A percentile compares a stretch with the other conserved stretches of the same genome.
Conservation (phyloP, 2,113 vertebrate genomes). For the Pontoporia blainvillei region DNA sequence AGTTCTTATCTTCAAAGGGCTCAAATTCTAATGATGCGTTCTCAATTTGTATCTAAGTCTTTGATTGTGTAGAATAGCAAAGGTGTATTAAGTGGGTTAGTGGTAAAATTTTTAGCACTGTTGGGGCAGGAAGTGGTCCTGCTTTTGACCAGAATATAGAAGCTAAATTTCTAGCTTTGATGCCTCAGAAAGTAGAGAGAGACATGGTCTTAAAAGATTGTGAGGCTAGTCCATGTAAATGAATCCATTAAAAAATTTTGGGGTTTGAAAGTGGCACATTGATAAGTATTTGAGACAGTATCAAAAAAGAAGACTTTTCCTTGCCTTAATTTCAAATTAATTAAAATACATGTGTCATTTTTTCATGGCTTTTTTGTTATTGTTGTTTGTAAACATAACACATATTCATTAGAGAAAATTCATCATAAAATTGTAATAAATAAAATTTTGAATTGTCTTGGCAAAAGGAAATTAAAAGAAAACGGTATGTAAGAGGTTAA, state of each 20-base stretch:
- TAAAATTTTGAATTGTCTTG: background rate
- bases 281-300: background rate
- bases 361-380: background rate
- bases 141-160: background rate
- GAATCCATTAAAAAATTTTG: background rate
- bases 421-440: background rate
- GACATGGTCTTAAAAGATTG: background rate
- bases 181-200: background rate
- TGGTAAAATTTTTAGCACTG: background rate
- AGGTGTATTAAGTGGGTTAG: background rate
- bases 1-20: background rate
- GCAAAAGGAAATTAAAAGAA: background rate
- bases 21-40: background rate
- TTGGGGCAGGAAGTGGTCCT: background rate
- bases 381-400: background rate
- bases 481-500: background rate
- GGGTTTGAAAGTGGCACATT: background rate
- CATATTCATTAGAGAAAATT: background rate
- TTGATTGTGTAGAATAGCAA: background rate
- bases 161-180: background rate
- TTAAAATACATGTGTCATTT: background rate
- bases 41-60: background rate
- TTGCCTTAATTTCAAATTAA: background rate
- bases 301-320: background rate
- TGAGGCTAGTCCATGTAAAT: background rate